Evolutionary conservation across 2,113 vertebrate genomes (phyloP), one percentile per base, ranked within the genome.

Genomic region (Columbina picui): DNA sequence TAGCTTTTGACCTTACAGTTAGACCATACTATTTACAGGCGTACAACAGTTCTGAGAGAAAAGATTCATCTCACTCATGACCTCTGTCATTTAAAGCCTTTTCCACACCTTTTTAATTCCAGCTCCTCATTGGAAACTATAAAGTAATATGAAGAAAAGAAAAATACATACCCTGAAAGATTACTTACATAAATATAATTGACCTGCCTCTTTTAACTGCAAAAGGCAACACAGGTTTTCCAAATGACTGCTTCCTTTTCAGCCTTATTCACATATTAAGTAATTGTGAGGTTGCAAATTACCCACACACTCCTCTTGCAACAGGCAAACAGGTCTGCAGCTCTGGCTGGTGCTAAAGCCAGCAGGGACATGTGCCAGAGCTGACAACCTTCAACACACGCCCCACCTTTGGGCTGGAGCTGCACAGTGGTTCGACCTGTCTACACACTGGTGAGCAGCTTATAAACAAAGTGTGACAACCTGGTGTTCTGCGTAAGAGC

Each of bases 231-330:
- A 64, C 27, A 69, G 76, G 64, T 94, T 95, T 94, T 87, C 89
- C 82, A 92, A 90, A 94, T 75, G 63, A 89, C 69, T 78, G 76
- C 86, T 96, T 97, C 80, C 90, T 95, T 93, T 95, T 80, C 87
- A 93, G 87, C 15, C 53, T 96, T 92, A 89, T 77, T 96, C 94
- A 89, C 78, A 34, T 81, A 95, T 73, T 91, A 96, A 95, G 87
- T 52, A 95, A 94, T 96, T 76, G 57, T 84, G 59, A 96, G 92
- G 94, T 32, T 96, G 89, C 73, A 89, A 95, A 96, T 96, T 90
- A 96, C 90, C 93, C 93, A 79, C 84, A 97, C 36, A 53, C 89
- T 79, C 74, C 65, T 87, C 93, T 84, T 88, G 82, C 74, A 94
- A 94, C 36, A 94, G 3, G 4, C 68, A 75, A 95, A 93, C 64